Conservation (phyloP, 2,888 invertebrate genomes). For the Yponomeuta cagnagella region DNA sequence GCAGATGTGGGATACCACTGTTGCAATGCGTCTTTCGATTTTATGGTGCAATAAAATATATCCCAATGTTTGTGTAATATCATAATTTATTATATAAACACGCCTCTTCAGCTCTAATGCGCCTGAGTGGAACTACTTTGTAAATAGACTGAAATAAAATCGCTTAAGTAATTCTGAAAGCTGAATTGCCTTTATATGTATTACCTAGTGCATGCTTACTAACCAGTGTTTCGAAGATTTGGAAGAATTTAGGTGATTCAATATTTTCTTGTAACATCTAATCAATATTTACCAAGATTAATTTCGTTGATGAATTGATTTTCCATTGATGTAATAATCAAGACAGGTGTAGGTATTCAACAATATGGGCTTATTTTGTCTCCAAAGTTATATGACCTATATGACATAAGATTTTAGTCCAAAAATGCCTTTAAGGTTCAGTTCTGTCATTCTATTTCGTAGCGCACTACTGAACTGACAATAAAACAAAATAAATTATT, state of each 20-base stretch:
- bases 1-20: slow-evolving; percentile 32
- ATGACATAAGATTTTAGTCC: no score
- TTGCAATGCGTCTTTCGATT: slow-evolving; percentile 47
- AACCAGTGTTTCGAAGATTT: no score
- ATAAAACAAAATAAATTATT: neutral
- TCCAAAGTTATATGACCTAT: no score
- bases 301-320: no score
- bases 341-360: no score
- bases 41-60: slow-evolving; percentile 64
- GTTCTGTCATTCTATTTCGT: neutral
- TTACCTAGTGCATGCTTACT: neutral
- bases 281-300: no score
- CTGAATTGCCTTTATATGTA: neutral
- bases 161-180: neutral
- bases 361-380: no score
- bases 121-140: slow-evolving; percentile 24
- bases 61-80: slow-evolving; percentile 62
- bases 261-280: no score
- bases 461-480: neutral
- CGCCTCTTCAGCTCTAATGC: slow-evolving; percentile 26
- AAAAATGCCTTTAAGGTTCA: no score
- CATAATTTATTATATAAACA: slow-evolving; percentile 67
- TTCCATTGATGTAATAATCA: no score
- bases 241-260: no score
- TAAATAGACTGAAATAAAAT: slow-evolving; percentile 8